Evolutionary conservation across 2,113 vertebrate species (phyloP).

Genomic region (Cisticola juncidis): DNA sequence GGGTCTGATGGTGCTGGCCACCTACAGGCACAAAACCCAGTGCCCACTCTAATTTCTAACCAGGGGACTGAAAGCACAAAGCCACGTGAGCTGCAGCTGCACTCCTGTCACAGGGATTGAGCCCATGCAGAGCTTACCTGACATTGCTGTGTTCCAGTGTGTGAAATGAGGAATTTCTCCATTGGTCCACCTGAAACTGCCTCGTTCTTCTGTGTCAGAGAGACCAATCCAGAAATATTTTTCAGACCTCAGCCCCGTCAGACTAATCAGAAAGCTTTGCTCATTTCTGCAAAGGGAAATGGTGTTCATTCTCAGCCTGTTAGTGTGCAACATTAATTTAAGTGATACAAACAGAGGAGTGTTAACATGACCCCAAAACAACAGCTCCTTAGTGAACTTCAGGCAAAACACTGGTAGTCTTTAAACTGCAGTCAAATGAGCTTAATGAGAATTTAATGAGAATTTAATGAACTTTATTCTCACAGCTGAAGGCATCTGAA

Average conservation of each 20-base stretch:
- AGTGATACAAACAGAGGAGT: not conserved
- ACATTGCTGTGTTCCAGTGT: conserved; percentile 89
- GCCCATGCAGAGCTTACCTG: conserved; percentile 73
- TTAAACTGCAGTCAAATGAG: not conserved
- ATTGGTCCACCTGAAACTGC: conserved; percentile 80
- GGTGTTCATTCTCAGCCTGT: not conserved
- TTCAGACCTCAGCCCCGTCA: conserved; percentile 84
- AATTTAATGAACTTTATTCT: not conserved
- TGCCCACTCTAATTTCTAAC: not conserved
- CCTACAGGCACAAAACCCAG: not conserved
- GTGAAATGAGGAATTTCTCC: conserved; percentile 78
- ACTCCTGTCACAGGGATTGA: not conserved
- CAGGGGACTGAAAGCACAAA: not conserved
- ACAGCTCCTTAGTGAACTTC: not conserved
- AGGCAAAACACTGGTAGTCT: not conserved
- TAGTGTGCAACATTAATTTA: not conserved
- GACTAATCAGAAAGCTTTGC: conserved; percentile 86
- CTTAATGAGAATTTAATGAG: not conserved
- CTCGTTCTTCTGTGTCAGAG: conserved; percentile 70
- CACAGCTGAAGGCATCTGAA: not conserved
- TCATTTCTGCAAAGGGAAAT: conserved; percentile 79
- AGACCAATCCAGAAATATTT: conserved; percentile 90
- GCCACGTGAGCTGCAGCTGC: not conserved
- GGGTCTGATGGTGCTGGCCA: not conserved
- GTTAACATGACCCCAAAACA: not conserved